Base-by-base conservation (phyloP, 2,113 vertebrate species). In the Pungitius pungitius region DNA sequence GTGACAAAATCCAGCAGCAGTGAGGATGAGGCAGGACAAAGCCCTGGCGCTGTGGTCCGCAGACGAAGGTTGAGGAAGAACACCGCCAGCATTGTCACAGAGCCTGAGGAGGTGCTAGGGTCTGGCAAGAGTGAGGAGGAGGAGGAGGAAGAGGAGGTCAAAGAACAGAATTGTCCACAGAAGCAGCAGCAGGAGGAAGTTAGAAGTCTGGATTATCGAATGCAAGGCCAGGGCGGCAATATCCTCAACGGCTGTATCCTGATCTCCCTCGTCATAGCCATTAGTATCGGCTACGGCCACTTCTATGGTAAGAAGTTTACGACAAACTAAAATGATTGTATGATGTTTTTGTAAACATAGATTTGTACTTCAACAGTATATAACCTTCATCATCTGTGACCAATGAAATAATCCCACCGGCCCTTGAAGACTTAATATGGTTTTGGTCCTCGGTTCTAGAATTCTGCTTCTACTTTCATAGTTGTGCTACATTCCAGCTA, bases 251-350 rank as follows among this genome's bases (percentile, higher is more conserved):
- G 88, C 0, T 98, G 95, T 68, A 89, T 98, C 79, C 37, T 97
- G 40, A 93, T 98, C 0, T 94, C 95, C 30, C 90, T 99, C 81
- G 82, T 98, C 70, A 83, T 99, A 4, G 96, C 95, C 6, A 4
- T 97, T 92, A 97, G 96, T 93, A 95, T 97, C 95, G 95, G 96
- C 81, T 95, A 97, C 43, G 96, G 95, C 6, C 96, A 98, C 87
- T 96, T 97, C 78, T 96, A 96, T 15, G 96, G 98, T 98, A 76
- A 82, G 73, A 67, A n/a, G 35, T 72, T 58, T 11, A 55, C 6
- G 1, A 22, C 9, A 39, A 4, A 1, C 13, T 40, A 17, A 49
- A 52, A 15, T 35, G 6, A 69, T 18, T 17, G 22, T 20, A 52
- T 26, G 20, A 30, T 0, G 2, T 69, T 63, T 18, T 42, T n/a